A percentile compares a stretch with the other conserved stretches of the same genome.
phyloP scores from a whole-genome alignment of 2,797 vertebrate genomes.

The Chelon auratus region DNA sequence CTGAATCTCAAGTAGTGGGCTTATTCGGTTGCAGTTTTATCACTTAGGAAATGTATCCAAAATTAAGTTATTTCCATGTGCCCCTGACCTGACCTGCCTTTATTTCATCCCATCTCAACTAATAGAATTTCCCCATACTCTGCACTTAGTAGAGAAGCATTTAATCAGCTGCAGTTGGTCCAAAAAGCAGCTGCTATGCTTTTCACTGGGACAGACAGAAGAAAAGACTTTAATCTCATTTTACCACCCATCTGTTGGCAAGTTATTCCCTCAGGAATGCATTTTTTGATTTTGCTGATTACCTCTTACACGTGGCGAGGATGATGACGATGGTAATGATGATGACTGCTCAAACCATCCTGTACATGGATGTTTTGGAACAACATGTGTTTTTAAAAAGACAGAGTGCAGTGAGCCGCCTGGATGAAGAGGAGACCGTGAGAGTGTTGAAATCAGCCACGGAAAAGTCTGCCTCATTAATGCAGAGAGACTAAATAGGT shows the following conservation, averaged over 20 bases:
- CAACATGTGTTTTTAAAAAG: not conserved
- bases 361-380: not conserved
- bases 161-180: constrained; percentile 41
- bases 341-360: not conserved
- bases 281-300: constrained; percentile 29
- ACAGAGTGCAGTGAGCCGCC: not conserved
- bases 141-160: constrained; percentile 48
- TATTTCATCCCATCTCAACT: constrained; percentile 38
- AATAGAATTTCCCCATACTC: constrained; percentile 50
- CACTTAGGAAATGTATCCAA: constrained; percentile 50
- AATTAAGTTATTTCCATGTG: constrained; percentile 59
- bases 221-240: constrained; percentile 24
- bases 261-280: constrained; percentile 14
- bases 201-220: constrained; percentile 35
- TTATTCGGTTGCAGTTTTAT: constrained; percentile 18
- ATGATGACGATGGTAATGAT: not conserved
- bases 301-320: not conserved
- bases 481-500: constrained; percentile 74
- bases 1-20: constrained; percentile 24
- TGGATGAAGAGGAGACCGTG: constrained; percentile 30
- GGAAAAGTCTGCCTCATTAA: constrained; percentile 60
- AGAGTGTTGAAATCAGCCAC: constrained; percentile 34
- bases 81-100: constrained; percentile 43
- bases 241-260: not conserved
- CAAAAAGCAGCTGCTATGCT: constrained; percentile 31